Conservation (phyloP, 2,797 vertebrate genomes). For the Pseudomugil tenellus region DNA sequence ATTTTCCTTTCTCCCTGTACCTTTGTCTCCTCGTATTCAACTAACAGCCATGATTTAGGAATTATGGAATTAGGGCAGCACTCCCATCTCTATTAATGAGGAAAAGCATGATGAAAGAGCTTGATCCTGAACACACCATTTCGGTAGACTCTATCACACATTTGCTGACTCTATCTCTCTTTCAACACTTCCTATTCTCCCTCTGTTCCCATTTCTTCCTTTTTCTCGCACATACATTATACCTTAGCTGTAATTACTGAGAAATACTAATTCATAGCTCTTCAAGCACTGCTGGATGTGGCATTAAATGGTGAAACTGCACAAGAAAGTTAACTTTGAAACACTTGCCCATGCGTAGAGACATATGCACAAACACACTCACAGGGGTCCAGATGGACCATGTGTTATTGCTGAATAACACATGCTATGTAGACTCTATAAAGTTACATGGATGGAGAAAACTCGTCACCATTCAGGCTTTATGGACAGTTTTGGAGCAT, state of each 20-base stretch:
- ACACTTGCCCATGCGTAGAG: constrained; percentile 50
- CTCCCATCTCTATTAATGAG: constrained; percentile 80
- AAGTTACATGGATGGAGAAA: constrained; percentile 80
- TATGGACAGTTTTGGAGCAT: constrained; percentile 51
- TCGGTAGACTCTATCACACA: constrained; percentile 69
- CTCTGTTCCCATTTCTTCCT: constrained; percentile 8
- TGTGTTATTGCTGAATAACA: constrained; percentile 85
- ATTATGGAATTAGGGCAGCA: constrained; percentile 82
- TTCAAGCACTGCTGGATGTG: constrained; percentile 73
- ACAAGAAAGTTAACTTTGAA: constrained; percentile 68
- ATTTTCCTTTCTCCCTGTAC: constrained; percentile 57
- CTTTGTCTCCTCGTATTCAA: constrained; percentile 71
- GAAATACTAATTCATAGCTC: constrained; percentile 68
- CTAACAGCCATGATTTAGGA: constrained; percentile 79
- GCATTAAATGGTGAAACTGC: constrained; percentile 73
- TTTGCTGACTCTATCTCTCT: constrained; percentile 61
- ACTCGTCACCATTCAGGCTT: constrained; percentile 55
- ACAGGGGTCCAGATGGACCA: constrained; percentile 68
- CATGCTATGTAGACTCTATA: constrained; percentile 83
- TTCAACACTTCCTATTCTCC: constrained; percentile 41
- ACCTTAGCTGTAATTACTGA: constrained; percentile 67
- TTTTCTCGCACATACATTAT: constrained; percentile 35
- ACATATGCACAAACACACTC: constrained; percentile 43
- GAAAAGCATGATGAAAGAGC: constrained; percentile 76
- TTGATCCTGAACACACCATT: constrained; percentile 76